A percentile compares a stretch with the other conserved stretches of the same genome.
phyloP scores from a whole-genome alignment of 2,888 invertebrate genomes.

The Petrolisthes cinctipes region DNA sequence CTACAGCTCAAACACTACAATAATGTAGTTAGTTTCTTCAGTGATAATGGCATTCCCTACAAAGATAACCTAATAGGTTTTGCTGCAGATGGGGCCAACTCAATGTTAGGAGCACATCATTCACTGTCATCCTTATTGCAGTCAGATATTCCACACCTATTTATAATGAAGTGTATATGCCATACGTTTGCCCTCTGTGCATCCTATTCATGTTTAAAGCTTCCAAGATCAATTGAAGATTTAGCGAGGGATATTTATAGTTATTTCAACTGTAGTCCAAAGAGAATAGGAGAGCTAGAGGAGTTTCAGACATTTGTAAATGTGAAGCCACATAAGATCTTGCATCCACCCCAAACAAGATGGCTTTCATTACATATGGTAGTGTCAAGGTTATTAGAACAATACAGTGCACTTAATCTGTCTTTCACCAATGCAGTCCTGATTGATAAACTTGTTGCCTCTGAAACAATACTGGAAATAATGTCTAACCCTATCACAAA shows the following conservation, averaged over 20 bases:
- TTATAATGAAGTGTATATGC: slow-evolving; percentile 24
- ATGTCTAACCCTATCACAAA: neutral
- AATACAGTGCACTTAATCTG: slow-evolving; percentile 1
- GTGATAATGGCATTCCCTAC: slow-evolving; percentile 32
- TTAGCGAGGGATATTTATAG: slow-evolving; percentile 18
- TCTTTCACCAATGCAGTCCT: slow-evolving; percentile 10
- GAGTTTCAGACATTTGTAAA: slow-evolving; percentile 19
- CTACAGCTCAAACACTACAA: slow-evolving; percentile 32
- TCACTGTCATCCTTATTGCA: slow-evolving; percentile 18
- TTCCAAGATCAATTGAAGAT: slow-evolving; percentile 13
- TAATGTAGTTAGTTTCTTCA: slow-evolving; percentile 24
- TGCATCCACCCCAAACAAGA: neutral
- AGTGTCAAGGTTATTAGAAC: slow-evolving; percentile 5
- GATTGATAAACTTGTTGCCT: neutral
- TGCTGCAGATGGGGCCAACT: slow-evolving; percentile 36
- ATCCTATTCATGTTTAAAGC: slow-evolving; percentile 21
- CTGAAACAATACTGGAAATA: neutral
- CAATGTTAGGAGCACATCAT: slow-evolving; percentile 34
- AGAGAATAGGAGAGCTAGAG: slow-evolving; percentile 1
- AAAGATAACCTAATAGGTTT: slow-evolving; percentile 42
- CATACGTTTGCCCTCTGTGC: slow-evolving; percentile 24
- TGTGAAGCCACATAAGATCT: no score
- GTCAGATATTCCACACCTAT: neutral
- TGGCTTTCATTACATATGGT: neutral
- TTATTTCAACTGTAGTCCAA: no score